Percentiles rank a stretch among this genome's conserved stretches.
Conservation (phyloP, 2,113 vertebrate species). For the Pelecanus crispus region DNA sequence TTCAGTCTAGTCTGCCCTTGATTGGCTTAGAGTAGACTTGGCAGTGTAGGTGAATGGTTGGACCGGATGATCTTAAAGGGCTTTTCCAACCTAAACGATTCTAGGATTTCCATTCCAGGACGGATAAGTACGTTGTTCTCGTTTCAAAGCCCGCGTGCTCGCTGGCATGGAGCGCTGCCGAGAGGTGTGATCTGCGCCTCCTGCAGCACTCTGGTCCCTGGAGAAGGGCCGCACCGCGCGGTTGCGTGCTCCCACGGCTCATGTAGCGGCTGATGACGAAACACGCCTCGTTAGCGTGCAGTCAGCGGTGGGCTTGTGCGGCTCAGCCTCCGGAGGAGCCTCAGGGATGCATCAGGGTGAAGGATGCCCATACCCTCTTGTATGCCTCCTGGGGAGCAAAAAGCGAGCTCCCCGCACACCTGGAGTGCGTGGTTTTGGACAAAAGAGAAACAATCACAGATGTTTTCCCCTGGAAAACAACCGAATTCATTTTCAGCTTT, state of each 20-base stretch:
- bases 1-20: too few species aligned
- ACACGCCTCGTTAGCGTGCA: neutral
- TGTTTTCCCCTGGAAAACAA: neutral
- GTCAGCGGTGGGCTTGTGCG: accelerated
- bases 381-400: neutral
- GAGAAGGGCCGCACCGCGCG: neutral
- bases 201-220: accelerated
- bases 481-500: neutral
- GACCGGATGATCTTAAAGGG: too few species aligned
- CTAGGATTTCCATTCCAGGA: neutral
- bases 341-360: neutral
- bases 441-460: neutral
- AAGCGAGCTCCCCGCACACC: neutral
- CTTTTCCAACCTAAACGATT: too few species aligned
- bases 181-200: neutral
- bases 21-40: too few species aligned
- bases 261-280: neutral
- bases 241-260: neutral
- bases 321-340: neutral
- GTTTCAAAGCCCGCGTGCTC: neutral
- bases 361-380: neutral
- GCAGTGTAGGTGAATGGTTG: too few species aligned
- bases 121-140: accelerated
- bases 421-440: neutral
- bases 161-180: neutral